Evolutionary conservation across 2,888 invertebrate species (phyloP).

Genomic region (Drosophila anceps): DNA sequence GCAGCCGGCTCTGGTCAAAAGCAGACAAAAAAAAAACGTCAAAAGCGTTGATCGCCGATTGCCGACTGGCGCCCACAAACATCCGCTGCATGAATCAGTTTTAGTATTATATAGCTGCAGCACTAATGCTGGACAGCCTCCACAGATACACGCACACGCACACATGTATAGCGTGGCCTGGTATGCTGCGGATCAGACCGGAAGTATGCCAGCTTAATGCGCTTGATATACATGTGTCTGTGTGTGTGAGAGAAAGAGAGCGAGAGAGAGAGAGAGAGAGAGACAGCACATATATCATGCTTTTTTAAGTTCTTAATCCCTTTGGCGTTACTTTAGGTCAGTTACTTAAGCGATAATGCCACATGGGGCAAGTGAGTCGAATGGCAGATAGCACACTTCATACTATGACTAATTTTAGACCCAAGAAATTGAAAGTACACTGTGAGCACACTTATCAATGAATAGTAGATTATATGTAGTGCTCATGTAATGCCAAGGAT

Average conservation of each 20-base stretch:
- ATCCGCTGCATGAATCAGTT: conserved; percentile 67
- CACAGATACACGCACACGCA: background rate
- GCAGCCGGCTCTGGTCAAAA: conserved; percentile 58
- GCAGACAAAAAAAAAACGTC: conserved; percentile 26
- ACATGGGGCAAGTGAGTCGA: background rate
- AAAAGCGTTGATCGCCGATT: conserved; percentile 59
- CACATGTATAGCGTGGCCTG: conserved; percentile 22
- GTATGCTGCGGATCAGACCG: conserved; percentile 51
- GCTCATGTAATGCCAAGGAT: background rate
- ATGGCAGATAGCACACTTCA: background rate
- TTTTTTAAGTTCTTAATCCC: conserved; percentile 51
- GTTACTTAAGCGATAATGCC: conserved; percentile 50
- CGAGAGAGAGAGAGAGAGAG: background rate
- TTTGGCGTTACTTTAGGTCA: conserved; percentile 75
- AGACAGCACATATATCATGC: background rate
- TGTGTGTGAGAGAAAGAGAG: conserved; percentile 5
- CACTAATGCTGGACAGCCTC: conserved; percentile 16
- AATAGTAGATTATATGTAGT: background rate
- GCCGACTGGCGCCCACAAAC: conserved; percentile 71
- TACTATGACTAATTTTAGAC: conserved; percentile 5
- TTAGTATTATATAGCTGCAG: conserved; percentile 31
- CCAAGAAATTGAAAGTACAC: conserved; percentile 9
- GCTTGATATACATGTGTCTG: too few species aligned
- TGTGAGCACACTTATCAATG: background rate
- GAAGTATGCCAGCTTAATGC: conserved; percentile 45